Percentiles rank a stretch among this genome's conserved stretches.
phyloP scores from a whole-genome alignment of 2,888 invertebrate genomes.

The Caenorhabditis sp. region DNA sequence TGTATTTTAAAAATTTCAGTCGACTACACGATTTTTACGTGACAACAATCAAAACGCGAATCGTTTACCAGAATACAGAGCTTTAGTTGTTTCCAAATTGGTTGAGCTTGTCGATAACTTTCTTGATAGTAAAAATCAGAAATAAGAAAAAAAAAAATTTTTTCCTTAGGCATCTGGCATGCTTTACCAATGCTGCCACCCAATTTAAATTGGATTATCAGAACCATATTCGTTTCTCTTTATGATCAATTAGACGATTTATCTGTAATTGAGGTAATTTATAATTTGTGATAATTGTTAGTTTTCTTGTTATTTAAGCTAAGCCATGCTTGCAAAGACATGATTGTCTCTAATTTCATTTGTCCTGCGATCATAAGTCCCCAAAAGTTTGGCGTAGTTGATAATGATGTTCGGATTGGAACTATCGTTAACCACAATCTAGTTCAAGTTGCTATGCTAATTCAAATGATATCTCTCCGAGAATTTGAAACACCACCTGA shows the following conservation, averaged over 20 bases:
- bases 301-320: constrained; percentile 80
- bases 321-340: constrained; percentile 89
- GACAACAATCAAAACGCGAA: constrained; percentile 36
- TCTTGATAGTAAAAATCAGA: constrained; percentile 30
- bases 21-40: constrained; percentile 14
- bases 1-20: too few relatives aligned
- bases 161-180: constrained; percentile 27
- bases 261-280: constrained; percentile 31
- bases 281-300: too few relatives aligned
- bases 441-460: constrained; percentile 90
- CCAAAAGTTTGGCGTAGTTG: constrained; percentile 90
- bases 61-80: constrained; percentile 49
- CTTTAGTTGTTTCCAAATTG: constrained; percentile 55
- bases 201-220: constrained; percentile 59
- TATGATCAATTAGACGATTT: constrained; percentile 41
- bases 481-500: constrained; percentile 90
- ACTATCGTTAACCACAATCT: constrained; percentile 86
- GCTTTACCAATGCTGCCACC: constrained; percentile 55
- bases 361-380: constrained; percentile 98
- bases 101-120: constrained; percentile 59
- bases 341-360: constrained; percentile 94
- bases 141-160: not conserved
- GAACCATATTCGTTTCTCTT: constrained; percentile 35
- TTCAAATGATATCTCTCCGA: constrained; percentile 91
- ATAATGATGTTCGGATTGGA: constrained; percentile 92